phyloP scores from a whole-genome alignment of 2,113 vertebrate genomes.

The Misgurnus anguillicaudatus region DNA sequence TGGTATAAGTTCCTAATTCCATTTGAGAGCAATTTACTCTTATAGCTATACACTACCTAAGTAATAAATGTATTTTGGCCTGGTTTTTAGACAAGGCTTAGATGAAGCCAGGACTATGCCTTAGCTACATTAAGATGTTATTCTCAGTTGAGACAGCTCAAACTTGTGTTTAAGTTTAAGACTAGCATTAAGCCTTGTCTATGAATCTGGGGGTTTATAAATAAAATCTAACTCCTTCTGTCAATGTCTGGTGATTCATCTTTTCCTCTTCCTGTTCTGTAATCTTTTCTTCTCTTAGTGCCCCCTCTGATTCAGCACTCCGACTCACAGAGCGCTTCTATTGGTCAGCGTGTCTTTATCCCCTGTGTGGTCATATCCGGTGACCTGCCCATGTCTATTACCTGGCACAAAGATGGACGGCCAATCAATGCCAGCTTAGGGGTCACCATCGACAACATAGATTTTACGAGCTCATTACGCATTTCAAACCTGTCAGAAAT shows the following conservation, averaged over 20 bases:
- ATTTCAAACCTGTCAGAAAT: conserved; percentile 95
- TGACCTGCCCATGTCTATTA: conserved; percentile 95
- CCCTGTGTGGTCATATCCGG: conserved; percentile 97
- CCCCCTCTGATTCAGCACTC: conserved; percentile 97
- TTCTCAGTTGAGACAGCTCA: no score
- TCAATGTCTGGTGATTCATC: background rate
- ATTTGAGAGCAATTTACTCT: no score
- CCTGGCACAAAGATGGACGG: conserved; percentile 98
- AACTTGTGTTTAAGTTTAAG: no score
- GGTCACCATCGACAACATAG: conserved; percentile 97
- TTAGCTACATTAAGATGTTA: no score
- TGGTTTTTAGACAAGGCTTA: no score
- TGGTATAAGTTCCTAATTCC: no score
- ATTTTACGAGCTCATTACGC: conserved; percentile 95
- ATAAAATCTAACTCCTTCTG: no score
- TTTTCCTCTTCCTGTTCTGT: background rate
- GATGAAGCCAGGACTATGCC: no score
- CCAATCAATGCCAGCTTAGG: conserved; percentile 91
- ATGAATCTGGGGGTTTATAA: no score
- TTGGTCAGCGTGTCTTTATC: conserved; percentile 96
- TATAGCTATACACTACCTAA: no score
- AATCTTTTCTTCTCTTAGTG: conserved; percentile 69
- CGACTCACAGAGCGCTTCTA: conserved; percentile 95
- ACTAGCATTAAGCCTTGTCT: no score
- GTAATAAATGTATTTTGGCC: no score